These are phyloP conservation scores for Cebidichthys violaceus DNA, from an alignment of 2,113 vertebrate genomes.

Conservation along the genomic window DNA sequence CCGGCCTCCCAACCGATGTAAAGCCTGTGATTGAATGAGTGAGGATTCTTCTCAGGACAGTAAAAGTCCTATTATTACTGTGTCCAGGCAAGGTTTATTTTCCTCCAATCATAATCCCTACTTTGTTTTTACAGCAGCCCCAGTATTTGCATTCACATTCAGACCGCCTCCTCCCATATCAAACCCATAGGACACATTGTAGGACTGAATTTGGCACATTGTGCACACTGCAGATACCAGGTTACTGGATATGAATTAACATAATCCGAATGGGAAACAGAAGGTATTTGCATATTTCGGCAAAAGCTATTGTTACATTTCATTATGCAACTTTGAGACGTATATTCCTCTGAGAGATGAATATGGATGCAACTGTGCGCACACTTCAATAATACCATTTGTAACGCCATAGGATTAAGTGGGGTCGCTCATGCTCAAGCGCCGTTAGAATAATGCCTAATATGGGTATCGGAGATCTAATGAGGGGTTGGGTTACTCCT, in stretches of 20 bases:
- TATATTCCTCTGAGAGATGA: constrained; percentile 68
- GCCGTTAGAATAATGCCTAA: constrained; percentile 48
- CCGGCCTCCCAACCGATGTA: constrained; percentile 29
- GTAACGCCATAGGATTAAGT: constrained; percentile 75
- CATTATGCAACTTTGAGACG: constrained; percentile 65
- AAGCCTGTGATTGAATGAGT: constrained; percentile 42
- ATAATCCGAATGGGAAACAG: constrained; percentile 71
- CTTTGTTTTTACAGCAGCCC: constrained; percentile 70
- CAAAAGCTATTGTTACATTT: constrained; percentile 71
- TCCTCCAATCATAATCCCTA: constrained; percentile 57
- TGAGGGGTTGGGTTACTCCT: constrained; percentile 40
- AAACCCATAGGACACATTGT: constrained; percentile 57
- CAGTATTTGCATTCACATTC: constrained; percentile 70
- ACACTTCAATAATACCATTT: constrained; percentile 73
- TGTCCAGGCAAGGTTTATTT: constrained; percentile 56
- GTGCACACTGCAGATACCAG: constrained; percentile 63
- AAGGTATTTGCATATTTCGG: constrained; percentile 74
- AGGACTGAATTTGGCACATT: constrained; percentile 58
- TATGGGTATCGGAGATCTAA: constrained; percentile 57
- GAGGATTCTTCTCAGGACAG: constrained; percentile 52
- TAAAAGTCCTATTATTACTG: constrained; percentile 20
- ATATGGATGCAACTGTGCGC: constrained; percentile 66
- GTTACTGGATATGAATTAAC: constrained; percentile 68
- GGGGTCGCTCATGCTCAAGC: constrained; percentile 47
- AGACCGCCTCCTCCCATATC: constrained; percentile 57